Base-by-base conservation (phyloP, 2,797 vertebrate genomes). In the Agapornis canus region DNA sequence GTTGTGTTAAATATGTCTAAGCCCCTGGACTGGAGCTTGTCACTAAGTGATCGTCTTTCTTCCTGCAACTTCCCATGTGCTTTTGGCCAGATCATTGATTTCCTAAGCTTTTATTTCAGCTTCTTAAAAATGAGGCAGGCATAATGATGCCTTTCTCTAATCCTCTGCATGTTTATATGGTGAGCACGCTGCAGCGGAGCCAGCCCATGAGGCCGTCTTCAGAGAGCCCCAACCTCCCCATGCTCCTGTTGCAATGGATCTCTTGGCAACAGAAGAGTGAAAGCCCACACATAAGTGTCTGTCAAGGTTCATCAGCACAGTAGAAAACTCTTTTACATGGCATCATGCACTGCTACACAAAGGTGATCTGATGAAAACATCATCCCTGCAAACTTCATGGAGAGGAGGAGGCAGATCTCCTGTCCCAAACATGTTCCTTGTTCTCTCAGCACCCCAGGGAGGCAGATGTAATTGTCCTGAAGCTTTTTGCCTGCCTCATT, bases 71-170 rank as follows among this genome's bases (percentile, higher is more conserved):
- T 72, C 52, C 71, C 1, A 0, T 47, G 76, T 75, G 76, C 72
- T 95, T 86, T 88, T 94, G 79, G 87, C 57, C 90, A 94, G 85
- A 92, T 90, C 90, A 72, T 47, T 72, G 65, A 92, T 78, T 92
- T 78, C 76, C 65, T 83, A 61, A 94, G 90, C 85, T 94, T 91
- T 90, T 59, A 65, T 69, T 94, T 75, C 87, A 86, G 65, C 82
- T 79, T 72, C 95, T 86, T 92, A 65, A 83, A 88, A 79, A 88
- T 63, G 79, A 92, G 69, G 61, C 65, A 35, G 42, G 82, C 72
- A 49, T 83, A 86, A 78, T 27, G 49, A 90, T 71, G 60, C 76
- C 42, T 73, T 82, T 32, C 86, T 35, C 47, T 92, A 93, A 94
- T 83, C 79, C 82, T n/a, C 72, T 4, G 1, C 10, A 2, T 2